Evolutionary conservation across 2,797 vertebrate species (phyloP), one percentile per base, ranked within the genome.

Genomic region (Vipera latastei): DNA sequence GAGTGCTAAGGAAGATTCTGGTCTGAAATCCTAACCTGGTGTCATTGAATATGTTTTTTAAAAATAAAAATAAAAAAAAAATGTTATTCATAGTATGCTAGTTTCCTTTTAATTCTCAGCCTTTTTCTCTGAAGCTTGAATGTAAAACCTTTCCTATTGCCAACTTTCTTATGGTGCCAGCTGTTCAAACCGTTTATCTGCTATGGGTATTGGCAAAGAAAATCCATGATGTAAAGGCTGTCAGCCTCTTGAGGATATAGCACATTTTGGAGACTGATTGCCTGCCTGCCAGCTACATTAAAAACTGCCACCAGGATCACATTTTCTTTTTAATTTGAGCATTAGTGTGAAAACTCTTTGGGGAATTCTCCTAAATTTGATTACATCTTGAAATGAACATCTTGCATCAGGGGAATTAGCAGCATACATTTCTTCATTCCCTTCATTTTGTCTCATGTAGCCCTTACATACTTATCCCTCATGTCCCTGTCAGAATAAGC

Each of bases 361-460:
- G 87, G 88, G 3, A 93, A 61, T 0, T 44, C 89, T 92, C 91
- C 86, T 48, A 59, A 94, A 95, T 88, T 53, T 94, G 61, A 94
- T 93, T 88, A 89, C 2, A 2, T 85, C 92, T 95, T 8, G 0
- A 94, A 95, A 90, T 90, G 28, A 96, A 60, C 38, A 48, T 83
- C 86, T 25, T 0, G 3, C 85, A 85, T 93, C 13, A 4, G 3
- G 53, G 22, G 11, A n/a, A 87, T 53, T 88, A 83, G 88, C 44
- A 28, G n/a, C n/a, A 85, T 53, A 90, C 22, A 14, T 91, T 92
- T 89, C 20, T 22, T 59, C 2, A 5, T 73, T 59, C 6, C 55
- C 6, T 88, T 16, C 14, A 2, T 22, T 87, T 94, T 0, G 0
- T 32, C 38, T 57, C 90, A 88, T 48, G 14, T 4, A 55, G 28